These are phyloP conservation scores for Leptinotarsa rubiginosa DNA, from an alignment of 2,888 invertebrate genomes.

Conservation along the genomic window DNA sequence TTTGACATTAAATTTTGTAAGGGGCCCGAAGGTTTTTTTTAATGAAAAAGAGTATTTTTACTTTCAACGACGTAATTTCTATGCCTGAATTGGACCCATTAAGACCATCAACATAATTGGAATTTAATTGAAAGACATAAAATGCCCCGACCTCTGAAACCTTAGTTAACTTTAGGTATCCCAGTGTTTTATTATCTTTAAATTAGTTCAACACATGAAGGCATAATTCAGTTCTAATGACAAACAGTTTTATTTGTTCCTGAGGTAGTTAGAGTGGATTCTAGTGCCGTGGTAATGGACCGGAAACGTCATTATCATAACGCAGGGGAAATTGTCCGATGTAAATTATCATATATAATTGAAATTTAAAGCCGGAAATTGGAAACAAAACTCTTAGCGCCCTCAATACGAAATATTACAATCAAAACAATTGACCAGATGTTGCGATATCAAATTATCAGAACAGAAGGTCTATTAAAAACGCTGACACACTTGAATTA, in stretches of 20 bases:
- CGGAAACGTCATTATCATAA: conserved; percentile 20
- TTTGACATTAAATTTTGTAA: too few species aligned
- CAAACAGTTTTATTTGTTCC: not conserved
- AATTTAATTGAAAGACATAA: too few species aligned
- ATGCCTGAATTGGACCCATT: too few species aligned
- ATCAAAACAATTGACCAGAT: conserved; percentile 40
- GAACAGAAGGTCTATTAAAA: conserved; percentile 40
- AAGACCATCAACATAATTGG: too few species aligned
- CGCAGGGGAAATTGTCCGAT: not conserved
- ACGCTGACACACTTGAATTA: conserved; percentile 37
- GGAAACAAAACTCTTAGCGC: conserved; percentile 32
- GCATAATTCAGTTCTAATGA: not conserved
- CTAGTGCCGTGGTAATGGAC: conserved; percentile 2
- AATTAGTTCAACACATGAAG: not conserved
- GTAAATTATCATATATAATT: conserved; percentile 11
- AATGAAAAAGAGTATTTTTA: too few species aligned
- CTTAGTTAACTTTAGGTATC: too few species aligned
- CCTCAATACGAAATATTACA: conserved; percentile 25
- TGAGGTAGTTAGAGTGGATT: not conserved
- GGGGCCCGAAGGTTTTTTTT: too few species aligned
- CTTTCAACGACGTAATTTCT: too few species aligned
- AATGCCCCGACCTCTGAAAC: too few species aligned
- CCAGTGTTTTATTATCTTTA: too few species aligned
- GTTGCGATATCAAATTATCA: conserved; percentile 31
- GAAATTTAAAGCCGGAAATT: conserved; percentile 35